phyloP scores from a whole-genome alignment of 37 sponge, comb jelly and placozoan genomes.

The Cliona cf. orientalis region DNA sequence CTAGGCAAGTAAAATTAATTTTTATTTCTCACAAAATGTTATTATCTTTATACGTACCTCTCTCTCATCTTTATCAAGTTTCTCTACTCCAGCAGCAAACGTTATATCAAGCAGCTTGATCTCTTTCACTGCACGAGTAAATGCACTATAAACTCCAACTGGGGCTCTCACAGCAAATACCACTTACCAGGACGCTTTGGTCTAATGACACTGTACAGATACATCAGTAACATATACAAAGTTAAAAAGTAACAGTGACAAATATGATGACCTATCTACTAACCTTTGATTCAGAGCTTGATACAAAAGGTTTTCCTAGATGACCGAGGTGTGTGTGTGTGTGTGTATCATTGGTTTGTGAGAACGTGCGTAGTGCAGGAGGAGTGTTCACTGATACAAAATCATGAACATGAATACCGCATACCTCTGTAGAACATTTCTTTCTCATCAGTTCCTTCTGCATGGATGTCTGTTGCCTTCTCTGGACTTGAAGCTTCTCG shows the following conservation, averaged over 20 bases:
- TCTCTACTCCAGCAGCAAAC: constrained; percentile 56
- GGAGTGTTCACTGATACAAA: not conserved
- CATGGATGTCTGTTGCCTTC: constrained; percentile 16
- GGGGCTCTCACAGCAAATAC: no score
- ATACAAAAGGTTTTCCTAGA: constrained; percentile 26
- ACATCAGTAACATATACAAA: not conserved
- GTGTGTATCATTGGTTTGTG: no score
- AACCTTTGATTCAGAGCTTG: constrained; percentile 39
- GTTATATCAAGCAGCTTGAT: constrained; percentile 50
- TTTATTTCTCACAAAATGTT: no score
- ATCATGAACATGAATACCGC: not conserved
- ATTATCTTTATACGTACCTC: constrained; percentile 59
- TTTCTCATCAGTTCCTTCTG: constrained; percentile 19
- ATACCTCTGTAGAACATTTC: constrained; percentile 31
- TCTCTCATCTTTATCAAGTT: constrained; percentile 62
- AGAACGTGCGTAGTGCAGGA: no score
- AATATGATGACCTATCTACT: not conserved
- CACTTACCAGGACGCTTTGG: not conserved
- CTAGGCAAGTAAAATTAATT: no score
- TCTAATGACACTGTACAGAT: no score
- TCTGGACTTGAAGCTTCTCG: constrained; percentile 28
- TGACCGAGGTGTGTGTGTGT: no score
- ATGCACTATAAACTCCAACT: no score
- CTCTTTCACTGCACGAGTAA: constrained; percentile 8
- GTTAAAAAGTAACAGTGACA: no score